Evolutionary conservation across 1,140 invertebrate species (phyloP).

Genomic region (Chironomus tepperi): DNA sequence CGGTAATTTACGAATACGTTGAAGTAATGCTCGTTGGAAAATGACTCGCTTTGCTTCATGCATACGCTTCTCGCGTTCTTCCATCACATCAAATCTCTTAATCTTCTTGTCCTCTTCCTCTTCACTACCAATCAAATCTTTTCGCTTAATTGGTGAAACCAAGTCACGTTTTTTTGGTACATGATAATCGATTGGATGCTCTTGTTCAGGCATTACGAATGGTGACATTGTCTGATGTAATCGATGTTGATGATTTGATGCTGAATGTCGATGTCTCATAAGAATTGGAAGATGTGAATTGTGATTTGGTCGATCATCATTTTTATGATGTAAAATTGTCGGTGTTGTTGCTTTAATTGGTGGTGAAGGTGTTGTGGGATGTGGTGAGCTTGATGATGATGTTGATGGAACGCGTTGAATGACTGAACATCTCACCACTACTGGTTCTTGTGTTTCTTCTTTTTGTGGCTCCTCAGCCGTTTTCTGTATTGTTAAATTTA

Average conservation of each 20-base stretch:
- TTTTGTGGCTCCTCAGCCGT: constrained; percentile 36
- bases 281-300: constrained; percentile 37
- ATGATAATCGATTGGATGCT: constrained; percentile 80
- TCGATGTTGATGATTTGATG: constrained; percentile 41
- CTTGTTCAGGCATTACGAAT: constrained; percentile 50
- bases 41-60: constrained; percentile 33
- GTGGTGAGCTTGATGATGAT: not conserved
- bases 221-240: not conserved
- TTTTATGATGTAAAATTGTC: too few species aligned
- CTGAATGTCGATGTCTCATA: constrained; percentile 40
- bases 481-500: not conserved
- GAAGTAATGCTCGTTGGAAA: not conserved
- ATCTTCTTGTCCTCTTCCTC: constrained; percentile 49
- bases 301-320: not conserved
- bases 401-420: constrained; percentile 67
- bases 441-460: constrained; percentile 34
- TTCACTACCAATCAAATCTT: constrained; percentile 27
- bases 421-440: constrained; percentile 57
- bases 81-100: constrained; percentile 24
- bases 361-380: not conserved
- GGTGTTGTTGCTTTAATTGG: too few species aligned
- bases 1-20: constrained; percentile 40
- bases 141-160: constrained; percentile 48
- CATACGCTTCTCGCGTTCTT: constrained; percentile 33
- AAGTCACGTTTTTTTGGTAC: constrained; percentile 64